phyloP scores from a whole-genome alignment of 2,888 invertebrate genomes.

The Hydropsyche betteni region DNA sequence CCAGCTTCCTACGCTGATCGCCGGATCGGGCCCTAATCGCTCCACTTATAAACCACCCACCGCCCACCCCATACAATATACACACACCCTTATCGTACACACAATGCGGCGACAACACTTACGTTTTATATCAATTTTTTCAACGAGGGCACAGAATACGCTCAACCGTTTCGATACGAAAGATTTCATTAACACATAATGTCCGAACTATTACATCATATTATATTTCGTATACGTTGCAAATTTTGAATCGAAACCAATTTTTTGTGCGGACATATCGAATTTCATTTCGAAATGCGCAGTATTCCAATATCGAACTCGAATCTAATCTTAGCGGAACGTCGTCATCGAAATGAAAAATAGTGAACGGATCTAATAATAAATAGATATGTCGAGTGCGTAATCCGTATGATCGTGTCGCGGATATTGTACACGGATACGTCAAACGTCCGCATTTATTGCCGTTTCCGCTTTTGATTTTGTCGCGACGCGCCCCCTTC shows the following conservation, averaged over 20 bases:
- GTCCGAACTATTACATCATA: background rate
- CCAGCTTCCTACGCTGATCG: slow-evolving; percentile 45
- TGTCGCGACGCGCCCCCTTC: slow-evolving; percentile 33
- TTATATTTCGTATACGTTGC: background rate
- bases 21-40: slow-evolving; percentile 47
- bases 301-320: slow-evolving; percentile 2
- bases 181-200: background rate
- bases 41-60: slow-evolving; percentile 36
- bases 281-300: background rate
- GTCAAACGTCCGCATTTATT: slow-evolving; percentile 40
- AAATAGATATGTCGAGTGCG: slow-evolving; percentile 18
- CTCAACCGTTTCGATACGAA: background rate
- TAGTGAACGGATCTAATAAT: slow-evolving; percentile 30
- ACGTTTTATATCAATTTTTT: background rate
- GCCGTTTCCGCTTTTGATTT: slow-evolving; percentile 46
- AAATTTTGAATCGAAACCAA: background rate
- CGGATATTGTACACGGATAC: slow-evolving; percentile 16
- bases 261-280: background rate
- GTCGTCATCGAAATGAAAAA: slow-evolving; percentile 22
- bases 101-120: background rate
- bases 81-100: background rate
- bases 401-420: slow-evolving; percentile 11
- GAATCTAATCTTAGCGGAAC: background rate
- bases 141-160: slow-evolving; percentile 1
- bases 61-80: slow-evolving; percentile 11